Conservation (phyloP, 2,797 vertebrate species). For the Periophthalmus magnuspinnatus region DNA sequence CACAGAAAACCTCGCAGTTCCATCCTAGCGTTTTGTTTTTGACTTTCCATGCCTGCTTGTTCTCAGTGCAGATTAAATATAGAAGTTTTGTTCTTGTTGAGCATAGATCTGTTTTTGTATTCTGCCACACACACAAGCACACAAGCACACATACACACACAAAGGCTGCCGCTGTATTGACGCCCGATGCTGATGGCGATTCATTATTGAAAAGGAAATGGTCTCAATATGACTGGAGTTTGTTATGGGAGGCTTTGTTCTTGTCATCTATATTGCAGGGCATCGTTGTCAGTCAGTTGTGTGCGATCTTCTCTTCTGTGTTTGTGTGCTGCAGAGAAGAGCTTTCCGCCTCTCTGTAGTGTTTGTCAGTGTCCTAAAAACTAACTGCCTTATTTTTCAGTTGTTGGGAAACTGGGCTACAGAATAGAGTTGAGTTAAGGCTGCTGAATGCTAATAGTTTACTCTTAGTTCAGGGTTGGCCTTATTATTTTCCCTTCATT, state of each 20-base stretch:
- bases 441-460: slow-evolving; percentile 27
- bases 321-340: slow-evolving; percentile 57
- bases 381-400: slow-evolving; percentile 68
- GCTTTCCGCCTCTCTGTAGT: slow-evolving; percentile 65
- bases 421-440: slow-evolving; percentile 33
- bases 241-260: slow-evolving; percentile 80
- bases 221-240: slow-evolving; percentile 78
- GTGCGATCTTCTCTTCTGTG: slow-evolving; percentile 65
- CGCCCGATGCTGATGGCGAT: slow-evolving; percentile 76
- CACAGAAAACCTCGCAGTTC: slow-evolving; percentile 73
- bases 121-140: slow-evolving; percentile 26
- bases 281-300: slow-evolving; percentile 78
- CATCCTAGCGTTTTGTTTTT: slow-evolving; percentile 77
- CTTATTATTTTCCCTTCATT: slow-evolving; percentile 8
- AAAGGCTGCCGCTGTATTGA: slow-evolving; percentile 68
- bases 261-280: slow-evolving; percentile 82
- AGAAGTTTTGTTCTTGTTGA: slow-evolving; percentile 82
- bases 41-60: slow-evolving; percentile 77
- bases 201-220: slow-evolving; percentile 83
- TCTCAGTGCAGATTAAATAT: slow-evolving; percentile 83
- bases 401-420: slow-evolving; percentile 42
- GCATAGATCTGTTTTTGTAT: slow-evolving; percentile 65
- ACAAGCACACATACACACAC: slow-evolving; percentile 21
- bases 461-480: slow-evolving; percentile 26
- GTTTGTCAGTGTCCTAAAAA: slow-evolving; percentile 77